Conservation (phyloP, 2,888 invertebrate genomes). For the Embidobia sp. region DNA sequence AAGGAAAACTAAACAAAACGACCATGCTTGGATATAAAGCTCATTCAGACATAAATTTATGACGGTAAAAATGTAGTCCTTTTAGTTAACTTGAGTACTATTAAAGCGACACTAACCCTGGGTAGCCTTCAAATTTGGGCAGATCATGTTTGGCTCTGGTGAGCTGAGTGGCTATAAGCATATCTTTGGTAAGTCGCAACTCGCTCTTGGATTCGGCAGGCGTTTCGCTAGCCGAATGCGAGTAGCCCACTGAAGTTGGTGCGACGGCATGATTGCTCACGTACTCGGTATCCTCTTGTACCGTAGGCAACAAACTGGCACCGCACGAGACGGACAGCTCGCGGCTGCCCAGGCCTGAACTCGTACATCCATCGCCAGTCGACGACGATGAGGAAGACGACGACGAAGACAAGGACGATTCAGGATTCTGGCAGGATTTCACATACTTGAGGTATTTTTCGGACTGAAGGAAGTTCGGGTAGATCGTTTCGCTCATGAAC, state of each 20-base stretch:
- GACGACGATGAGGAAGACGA: conserved; percentile 60
- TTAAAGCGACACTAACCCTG: conserved; percentile 84
- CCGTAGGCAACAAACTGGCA: conserved; percentile 87
- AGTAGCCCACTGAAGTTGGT: conserved; percentile 68
- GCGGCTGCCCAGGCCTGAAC: conserved; percentile 76
- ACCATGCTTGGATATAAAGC: conserved; percentile 48
- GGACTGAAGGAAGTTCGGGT: conserved; percentile 95
- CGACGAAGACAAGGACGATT: conserved; percentile 53
- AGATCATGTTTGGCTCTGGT: conserved; percentile 84
- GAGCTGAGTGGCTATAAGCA: conserved; percentile 90
- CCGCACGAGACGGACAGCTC: conserved; percentile 82
- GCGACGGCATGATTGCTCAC: conserved; percentile 70
- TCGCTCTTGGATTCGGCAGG: conserved; percentile 82
- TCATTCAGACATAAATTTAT: conserved; percentile 41
- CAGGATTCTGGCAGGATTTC: conserved; percentile 85
- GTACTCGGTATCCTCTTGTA: conserved; percentile 93
- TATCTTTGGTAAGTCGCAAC: conserved; percentile 88
- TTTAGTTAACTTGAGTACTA: too few species aligned
- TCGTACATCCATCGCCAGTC: conserved; percentile 75
- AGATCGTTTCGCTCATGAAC: conserved; percentile 92
- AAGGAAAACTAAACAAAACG: conserved; percentile 27
- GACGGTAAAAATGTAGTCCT: too few species aligned
- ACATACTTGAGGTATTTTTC: conserved; percentile 94
- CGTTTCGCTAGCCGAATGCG: conserved; percentile 75
- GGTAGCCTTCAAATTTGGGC: conserved; percentile 86